These are phyloP conservation scores for Xenopus laevis DNA, from an alignment of 2,113 vertebrate genomes.

Conservation along the genomic window DNA sequence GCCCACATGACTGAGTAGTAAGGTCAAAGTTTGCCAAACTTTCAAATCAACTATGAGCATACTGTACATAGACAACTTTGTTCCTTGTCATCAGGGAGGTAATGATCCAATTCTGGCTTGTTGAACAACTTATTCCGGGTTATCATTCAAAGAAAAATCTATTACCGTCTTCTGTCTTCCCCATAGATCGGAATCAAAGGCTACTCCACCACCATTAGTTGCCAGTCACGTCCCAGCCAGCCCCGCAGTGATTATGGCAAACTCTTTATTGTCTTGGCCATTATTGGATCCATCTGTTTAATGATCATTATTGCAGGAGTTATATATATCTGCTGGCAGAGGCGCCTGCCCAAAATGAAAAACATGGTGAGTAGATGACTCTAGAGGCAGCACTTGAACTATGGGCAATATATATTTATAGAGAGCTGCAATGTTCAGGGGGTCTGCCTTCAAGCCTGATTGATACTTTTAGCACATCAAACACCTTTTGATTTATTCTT, in stretches of 20 bases:
- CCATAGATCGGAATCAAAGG: slow-evolving; percentile 86
- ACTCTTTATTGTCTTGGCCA: slow-evolving; percentile 90
- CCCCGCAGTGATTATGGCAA: slow-evolving; percentile 90
- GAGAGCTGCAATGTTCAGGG: neutral
- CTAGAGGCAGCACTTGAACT: too few species aligned
- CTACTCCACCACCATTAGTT: slow-evolving; percentile 78
- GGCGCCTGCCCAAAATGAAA: slow-evolving; percentile 83
- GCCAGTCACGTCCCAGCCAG: slow-evolving; percentile 77
- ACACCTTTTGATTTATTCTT: too few species aligned
- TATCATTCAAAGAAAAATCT: too few species aligned
- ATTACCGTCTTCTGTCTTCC: slow-evolving; percentile 5
- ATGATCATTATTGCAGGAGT: slow-evolving; percentile 88
- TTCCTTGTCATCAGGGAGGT: too few species aligned
- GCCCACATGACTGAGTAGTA: too few species aligned
- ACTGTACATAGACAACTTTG: too few species aligned
- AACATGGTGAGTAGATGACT: slow-evolving; percentile 71
- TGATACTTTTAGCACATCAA: too few species aligned
- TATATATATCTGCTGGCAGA: slow-evolving; percentile 96
- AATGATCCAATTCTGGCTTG: too few species aligned
- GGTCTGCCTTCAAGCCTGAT: too few species aligned
- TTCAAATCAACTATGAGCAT: too few species aligned
- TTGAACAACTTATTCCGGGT: too few species aligned
- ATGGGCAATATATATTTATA: neutral
- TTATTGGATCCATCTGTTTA: slow-evolving; percentile 90
- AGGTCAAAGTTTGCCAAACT: too few species aligned